Conservation (phyloP, 1,140 invertebrate species). For the Pentalonia nigronervosa region DNA sequence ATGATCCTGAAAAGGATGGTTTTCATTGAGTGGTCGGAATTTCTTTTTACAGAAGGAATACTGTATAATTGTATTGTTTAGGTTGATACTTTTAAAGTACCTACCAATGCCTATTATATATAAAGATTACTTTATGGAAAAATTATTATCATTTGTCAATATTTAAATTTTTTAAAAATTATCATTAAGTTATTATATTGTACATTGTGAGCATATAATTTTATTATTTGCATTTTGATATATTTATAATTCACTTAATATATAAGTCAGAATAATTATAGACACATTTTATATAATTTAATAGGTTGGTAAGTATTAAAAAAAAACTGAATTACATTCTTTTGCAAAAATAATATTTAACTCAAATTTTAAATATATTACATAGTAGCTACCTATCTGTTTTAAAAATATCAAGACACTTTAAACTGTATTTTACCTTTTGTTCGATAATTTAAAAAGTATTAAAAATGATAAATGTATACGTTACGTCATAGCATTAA, state of each 20-base stretch:
- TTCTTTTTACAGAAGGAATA: neutral
- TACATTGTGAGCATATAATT: neutral
- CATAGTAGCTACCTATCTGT: neutral
- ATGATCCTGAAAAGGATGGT: neutral
- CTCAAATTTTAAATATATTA: neutral
- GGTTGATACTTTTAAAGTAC: neutral
- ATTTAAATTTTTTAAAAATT: neutral
- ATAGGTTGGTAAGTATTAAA: neutral
- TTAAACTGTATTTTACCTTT: slow-evolving; percentile 23
- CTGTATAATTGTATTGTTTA: neutral
- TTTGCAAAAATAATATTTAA: neutral
- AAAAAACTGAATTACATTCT: neutral
- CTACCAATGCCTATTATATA: neutral
- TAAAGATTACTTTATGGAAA: neutral
- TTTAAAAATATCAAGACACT: neutral
- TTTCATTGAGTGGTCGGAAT: neutral
- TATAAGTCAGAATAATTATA: neutral
- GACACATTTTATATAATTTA: neutral
- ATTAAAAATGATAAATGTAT: slow-evolving; percentile 42
- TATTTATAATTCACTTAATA: neutral
- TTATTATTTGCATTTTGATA: neutral
- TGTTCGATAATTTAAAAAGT: slow-evolving; percentile 27
- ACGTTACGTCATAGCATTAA: neutral
- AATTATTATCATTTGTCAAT: neutral
- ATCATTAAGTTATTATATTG: neutral